Evolutionary conservation across 1,140 invertebrate species (phyloP), one percentile per base, ranked within the genome.

Genomic region (Trichogramma pretiosum): DNA sequence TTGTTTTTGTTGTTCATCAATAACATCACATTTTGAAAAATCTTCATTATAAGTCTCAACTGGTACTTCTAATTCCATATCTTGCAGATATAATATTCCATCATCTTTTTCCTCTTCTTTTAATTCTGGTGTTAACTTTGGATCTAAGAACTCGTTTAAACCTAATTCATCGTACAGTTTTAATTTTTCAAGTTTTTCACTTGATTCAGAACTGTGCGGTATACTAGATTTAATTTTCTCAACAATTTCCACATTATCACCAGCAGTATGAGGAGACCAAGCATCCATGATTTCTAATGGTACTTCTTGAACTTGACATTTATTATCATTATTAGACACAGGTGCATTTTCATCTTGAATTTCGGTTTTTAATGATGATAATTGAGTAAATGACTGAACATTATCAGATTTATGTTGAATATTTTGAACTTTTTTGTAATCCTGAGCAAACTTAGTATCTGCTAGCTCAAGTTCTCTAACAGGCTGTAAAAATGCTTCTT

Each of bases 401-500:
- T 30, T 37, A 9, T 28, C 14, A 24, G 48, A 23, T 34, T 50
- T 38, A 7, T 22, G 18, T 17, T 33, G n/a, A 44, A 9, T n/a
- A 7, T 13, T 26, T n/a, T n/a, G n/a, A 5, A 16, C 5, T 30
- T 5, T 19, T 14, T 37, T 46, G 11, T 22, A 24, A 18, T 36
- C 19, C 41, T 42, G 32, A 13, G 5, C 37, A 22, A 46, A 40
- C 26, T 28, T 22, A 32, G 19, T 61, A 68, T 26, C 65, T 66
- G 48, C 57, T 47, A 38, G 64, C 64, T 51, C 64, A 66, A 48
- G 41, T 23, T 53, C 56, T 56, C 21, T 54, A 43, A 14, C 24
- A 40, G 46, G 47, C 23, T 33, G 48, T 14, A 32, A 17, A 46
- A 52, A 43, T 18, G 34, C 32, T 40, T 54, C 48, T 48, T 49